These are phyloP conservation scores for Patella depressa DNA, from an alignment of 2,888 invertebrate species.

Conservation along the genomic window DNA sequence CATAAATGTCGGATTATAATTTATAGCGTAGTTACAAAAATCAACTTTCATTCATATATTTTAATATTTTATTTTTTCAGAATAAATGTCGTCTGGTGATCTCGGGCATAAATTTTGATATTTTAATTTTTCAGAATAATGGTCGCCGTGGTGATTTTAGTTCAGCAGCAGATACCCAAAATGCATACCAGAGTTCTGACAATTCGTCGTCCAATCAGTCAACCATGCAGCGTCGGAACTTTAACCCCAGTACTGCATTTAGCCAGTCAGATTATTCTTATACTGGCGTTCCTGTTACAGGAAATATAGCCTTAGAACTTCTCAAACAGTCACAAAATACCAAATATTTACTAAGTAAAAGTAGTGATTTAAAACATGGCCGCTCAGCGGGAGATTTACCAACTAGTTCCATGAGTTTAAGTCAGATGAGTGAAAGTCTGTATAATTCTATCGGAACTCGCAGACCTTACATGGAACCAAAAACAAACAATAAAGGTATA, in stretches of 20 bases:
- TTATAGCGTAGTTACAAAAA: too few species aligned
- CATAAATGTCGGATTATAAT: too few species aligned
- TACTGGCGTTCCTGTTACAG: constrained; percentile 50
- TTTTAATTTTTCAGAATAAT: constrained; percentile 2
- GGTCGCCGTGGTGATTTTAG: background rate
- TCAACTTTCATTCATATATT: too few species aligned
- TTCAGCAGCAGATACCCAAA: constrained; percentile 22
- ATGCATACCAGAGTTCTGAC: constrained; percentile 47
- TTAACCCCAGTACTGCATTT: constrained; percentile 21
- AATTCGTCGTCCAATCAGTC: constrained; percentile 35
- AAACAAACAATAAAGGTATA: constrained; percentile 24
- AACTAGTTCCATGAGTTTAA: constrained; percentile 42
- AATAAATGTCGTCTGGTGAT: too few species aligned
- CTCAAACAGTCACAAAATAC: constrained; percentile 65
- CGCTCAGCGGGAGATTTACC: constrained; percentile 28
- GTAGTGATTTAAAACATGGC: constrained; percentile 29
- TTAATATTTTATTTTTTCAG: too few species aligned
- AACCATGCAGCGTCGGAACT: constrained; percentile 25
- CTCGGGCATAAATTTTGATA: background rate
- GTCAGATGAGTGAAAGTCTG: constrained; percentile 58
- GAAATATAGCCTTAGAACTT: constrained; percentile 62
- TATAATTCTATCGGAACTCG: constrained; percentile 53
- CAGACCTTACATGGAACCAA: constrained; percentile 1
- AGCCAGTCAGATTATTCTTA: constrained; percentile 35
- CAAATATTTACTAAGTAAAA: constrained; percentile 60